Conservation (phyloP, 2,888 invertebrate genomes). For the Fragum sueziense region DNA sequence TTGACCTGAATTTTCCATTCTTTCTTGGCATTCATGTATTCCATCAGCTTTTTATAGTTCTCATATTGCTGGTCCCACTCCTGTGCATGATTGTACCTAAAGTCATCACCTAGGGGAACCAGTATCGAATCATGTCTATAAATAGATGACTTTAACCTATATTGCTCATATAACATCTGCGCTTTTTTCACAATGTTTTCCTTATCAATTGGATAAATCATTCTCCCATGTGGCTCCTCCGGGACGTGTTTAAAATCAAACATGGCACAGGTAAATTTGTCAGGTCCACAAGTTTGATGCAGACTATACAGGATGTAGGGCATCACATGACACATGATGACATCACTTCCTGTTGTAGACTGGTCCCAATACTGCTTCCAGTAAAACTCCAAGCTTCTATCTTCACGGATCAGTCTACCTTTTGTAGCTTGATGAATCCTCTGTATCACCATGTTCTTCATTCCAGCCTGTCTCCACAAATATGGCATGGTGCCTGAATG, state of each 20-base stretch:
- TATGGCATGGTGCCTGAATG: slow-evolving; percentile 81
- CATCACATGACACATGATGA: slow-evolving; percentile 95
- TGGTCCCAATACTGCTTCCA: slow-evolving; percentile 91
- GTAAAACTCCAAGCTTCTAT: slow-evolving; percentile 90
- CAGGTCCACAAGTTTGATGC: slow-evolving; percentile 97
- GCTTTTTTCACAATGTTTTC: slow-evolving; percentile 93
- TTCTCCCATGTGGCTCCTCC: slow-evolving; percentile 92
- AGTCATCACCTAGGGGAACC: slow-evolving; percentile 98
- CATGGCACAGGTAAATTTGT: slow-evolving; percentile 87
- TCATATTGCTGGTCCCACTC: slow-evolving; percentile 98
- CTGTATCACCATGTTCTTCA: slow-evolving; percentile 80
- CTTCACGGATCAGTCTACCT: slow-evolving; percentile 89
- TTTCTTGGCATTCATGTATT: slow-evolving; percentile 92
- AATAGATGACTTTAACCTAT: slow-evolving; percentile 93
- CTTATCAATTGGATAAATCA: slow-evolving; percentile 91
- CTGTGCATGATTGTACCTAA: slow-evolving; percentile 92
- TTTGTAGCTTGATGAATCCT: slow-evolving; percentile 91
- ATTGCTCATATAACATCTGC: slow-evolving; percentile 92
- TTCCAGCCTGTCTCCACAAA: slow-evolving; percentile 77
- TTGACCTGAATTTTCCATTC: slow-evolving; percentile 83
- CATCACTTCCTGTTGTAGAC: slow-evolving; percentile 80
- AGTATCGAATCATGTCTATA: slow-evolving; percentile 96
- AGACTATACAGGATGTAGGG: slow-evolving; percentile 98
- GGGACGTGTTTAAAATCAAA: slow-evolving; percentile 89
- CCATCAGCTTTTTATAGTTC: slow-evolving; percentile 93